Conservation (phyloP, 2,888 invertebrate genomes). For the Agrotis ipsilon region DNA sequence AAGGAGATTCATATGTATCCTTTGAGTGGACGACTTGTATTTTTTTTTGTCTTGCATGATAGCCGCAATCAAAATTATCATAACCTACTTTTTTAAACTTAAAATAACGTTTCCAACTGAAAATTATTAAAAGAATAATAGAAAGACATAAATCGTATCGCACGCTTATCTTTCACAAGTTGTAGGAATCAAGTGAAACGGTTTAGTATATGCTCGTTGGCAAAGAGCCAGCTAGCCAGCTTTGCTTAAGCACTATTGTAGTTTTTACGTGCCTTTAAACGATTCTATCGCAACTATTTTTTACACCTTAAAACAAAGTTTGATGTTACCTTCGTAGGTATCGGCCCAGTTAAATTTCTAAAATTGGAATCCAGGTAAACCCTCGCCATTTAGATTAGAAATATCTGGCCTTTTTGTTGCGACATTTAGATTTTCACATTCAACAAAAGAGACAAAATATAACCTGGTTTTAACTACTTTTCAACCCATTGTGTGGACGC, state of each 20-base stretch:
- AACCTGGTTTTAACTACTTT: not conserved
- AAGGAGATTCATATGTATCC: too few relatives aligned
- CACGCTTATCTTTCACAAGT: constrained; percentile 57
- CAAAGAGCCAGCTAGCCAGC: constrained; percentile 57
- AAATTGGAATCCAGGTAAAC: constrained; percentile 17
- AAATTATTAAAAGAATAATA: constrained; percentile 43
- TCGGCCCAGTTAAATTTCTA: constrained; percentile 16
- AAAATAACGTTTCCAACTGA: constrained; percentile 17
- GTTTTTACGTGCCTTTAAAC: constrained; percentile 58
- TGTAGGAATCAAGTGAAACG: constrained; percentile 60
- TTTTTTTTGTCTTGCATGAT: not conserved
- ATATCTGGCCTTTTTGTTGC: not conserved
- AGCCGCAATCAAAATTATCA: not conserved
- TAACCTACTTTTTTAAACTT: not conserved
- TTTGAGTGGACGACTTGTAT: not conserved
- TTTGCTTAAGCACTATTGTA: constrained; percentile 58
- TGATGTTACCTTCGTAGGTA: constrained; percentile 28
- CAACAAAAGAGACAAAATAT: not conserved
- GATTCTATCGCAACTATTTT: constrained; percentile 57
- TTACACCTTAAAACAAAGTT: constrained; percentile 41
- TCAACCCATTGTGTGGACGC: constrained; percentile 1
- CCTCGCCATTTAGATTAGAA: constrained; percentile 12
- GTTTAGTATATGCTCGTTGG: constrained; percentile 59
- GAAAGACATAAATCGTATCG: constrained; percentile 56
- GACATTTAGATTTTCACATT: not conserved